These are phyloP conservation scores for Neolamprologus sp. DNA, from an alignment of 2,113 vertebrate species.

Conservation along the genomic window DNA sequence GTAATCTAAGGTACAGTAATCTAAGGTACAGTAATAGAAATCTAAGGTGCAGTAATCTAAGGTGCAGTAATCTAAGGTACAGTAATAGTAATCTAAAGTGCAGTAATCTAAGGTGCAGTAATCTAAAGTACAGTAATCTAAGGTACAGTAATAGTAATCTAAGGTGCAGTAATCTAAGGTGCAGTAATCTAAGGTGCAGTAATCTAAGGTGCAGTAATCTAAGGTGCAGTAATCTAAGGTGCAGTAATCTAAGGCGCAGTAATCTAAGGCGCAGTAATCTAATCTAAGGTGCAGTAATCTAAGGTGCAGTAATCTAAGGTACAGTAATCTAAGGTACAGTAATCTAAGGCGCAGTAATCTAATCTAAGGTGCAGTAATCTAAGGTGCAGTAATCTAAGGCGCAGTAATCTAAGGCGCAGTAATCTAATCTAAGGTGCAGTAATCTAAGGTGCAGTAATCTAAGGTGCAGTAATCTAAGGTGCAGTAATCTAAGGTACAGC, in stretches of 20 bases:
- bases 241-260: rapidly evolving
- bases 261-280: too few relatives aligned
- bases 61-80: rapidly evolving
- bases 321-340: rapidly evolving
- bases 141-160: rapidly evolving
- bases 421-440: rapidly evolving
- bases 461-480: rapidly evolving
- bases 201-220: rapidly evolving
- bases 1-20: rapidly evolving
- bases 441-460: rapidly evolving
- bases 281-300: rapidly evolving
- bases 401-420: rapidly evolving
- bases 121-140: rapidly evolving
- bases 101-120: rapidly evolving
- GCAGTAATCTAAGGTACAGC: rapidly evolving
- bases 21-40: rapidly evolving
- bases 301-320: rapidly evolving
- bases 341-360: rapidly evolving
- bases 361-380: rapidly evolving
- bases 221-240: rapidly evolving
- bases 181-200: rapidly evolving
- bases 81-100: rapidly evolving
- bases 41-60: rapidly evolving
- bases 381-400: rapidly evolving
- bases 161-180: rapidly evolving